phyloP scores from a whole-genome alignment of 2,888 invertebrate genomes.

The Ypsolopha scabrella region DNA sequence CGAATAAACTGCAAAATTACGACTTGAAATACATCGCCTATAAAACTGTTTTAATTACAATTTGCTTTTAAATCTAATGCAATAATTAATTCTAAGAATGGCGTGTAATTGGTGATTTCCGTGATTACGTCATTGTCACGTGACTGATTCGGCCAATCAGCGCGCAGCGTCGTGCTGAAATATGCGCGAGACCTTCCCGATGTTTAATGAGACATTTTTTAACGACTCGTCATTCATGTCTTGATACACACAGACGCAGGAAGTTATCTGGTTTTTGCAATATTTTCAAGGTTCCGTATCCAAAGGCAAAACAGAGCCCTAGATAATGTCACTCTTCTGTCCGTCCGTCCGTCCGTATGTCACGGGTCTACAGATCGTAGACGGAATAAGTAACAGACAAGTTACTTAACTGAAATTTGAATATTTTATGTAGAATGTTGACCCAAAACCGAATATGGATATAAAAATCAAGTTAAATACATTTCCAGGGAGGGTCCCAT shows the following conservation, averaged over 20 bases:
- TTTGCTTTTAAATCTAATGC: background rate
- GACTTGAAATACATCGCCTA: background rate
- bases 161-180: background rate
- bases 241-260: background rate
- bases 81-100: background rate
- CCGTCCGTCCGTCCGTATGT: no score
- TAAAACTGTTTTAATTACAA: background rate
- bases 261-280: background rate
- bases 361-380: no score
- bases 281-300: background rate
- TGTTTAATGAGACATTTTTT: constrained; percentile 2
- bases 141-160: constrained; percentile 2
- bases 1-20: no score
- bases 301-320: no score
- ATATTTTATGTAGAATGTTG: no score
- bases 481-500: no score
- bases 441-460: no score
- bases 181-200: constrained; percentile 2
- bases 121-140: constrained; percentile 1
- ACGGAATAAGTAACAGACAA: no score
- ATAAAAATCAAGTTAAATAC: no score
- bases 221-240: background rate
- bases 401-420: no score
- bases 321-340: no score
- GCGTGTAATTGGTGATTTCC: constrained; percentile 2